phyloP scores from a whole-genome alignment of 2,113 vertebrate genomes.

The Myiopsitta monachus region DNA sequence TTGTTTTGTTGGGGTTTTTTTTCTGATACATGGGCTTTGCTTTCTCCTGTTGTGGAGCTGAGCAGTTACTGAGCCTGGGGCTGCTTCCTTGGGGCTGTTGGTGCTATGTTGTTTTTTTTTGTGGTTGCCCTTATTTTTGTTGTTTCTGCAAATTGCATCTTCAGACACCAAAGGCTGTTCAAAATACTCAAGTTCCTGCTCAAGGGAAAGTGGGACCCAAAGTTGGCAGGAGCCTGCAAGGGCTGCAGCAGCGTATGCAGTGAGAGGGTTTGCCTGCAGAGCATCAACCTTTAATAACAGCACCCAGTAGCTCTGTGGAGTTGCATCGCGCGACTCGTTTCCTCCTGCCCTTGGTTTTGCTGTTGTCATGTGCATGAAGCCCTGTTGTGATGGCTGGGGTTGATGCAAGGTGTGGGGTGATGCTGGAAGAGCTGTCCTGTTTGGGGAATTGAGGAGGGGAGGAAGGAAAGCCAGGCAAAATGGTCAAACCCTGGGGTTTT shows the following conservation, averaged over 20 bases:
- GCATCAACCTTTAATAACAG: background rate
- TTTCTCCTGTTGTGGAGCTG: conserved; percentile 37
- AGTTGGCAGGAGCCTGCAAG: background rate
- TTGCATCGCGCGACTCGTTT: background rate
- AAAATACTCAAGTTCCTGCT: background rate
- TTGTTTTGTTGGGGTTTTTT: background rate
- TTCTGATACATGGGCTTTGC: conserved; percentile 14
- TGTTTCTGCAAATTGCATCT: background rate
- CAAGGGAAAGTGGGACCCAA: background rate
- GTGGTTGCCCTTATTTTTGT: background rate
- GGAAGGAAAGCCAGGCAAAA: background rate
- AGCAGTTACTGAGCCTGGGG: background rate
- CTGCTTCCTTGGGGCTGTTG: background rate
- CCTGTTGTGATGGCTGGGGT: background rate
- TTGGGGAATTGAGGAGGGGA: background rate
- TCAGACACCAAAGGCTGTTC: background rate
- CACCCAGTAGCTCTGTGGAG: background rate
- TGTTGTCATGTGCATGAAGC: accelerated
- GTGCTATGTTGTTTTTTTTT: background rate
- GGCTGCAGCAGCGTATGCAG: background rate
- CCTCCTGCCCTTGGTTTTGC: background rate
- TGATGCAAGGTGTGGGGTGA: background rate
- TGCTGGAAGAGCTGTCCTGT: background rate
- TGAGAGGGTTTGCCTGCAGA: background rate
- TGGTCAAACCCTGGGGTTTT: background rate